Evolutionary conservation across 2,888 invertebrate genomes (phyloP).

Genomic region (Caradrina kadenii): DNA sequence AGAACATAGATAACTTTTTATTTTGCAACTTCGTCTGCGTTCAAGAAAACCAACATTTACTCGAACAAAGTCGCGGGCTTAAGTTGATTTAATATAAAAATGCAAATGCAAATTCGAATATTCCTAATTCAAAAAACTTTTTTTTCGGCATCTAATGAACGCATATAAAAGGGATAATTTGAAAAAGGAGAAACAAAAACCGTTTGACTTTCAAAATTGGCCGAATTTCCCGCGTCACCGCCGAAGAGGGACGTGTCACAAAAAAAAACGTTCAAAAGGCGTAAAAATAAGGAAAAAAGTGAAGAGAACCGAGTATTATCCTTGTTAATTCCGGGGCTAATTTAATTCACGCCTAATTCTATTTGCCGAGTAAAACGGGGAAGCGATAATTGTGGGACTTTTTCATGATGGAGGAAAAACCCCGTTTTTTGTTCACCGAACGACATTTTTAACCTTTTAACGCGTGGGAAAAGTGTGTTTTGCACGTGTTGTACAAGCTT

Average conservation of each 20-base stretch:
- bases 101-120: background rate
- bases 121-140: background rate
- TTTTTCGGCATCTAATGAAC: conserved; percentile 9
- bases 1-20: too few species aligned
- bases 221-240: conserved; percentile 62
- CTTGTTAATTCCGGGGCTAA: conserved; percentile 89
- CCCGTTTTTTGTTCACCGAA: conserved; percentile 74
- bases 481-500: conserved; percentile 57
- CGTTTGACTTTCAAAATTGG: conserved; percentile 72
- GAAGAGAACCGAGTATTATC: conserved; percentile 86
- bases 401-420: conserved; percentile 81
- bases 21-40: too few species aligned
- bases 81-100: background rate
- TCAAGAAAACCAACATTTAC: too few species aligned
- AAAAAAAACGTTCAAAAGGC: conserved; percentile 81
- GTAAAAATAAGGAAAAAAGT: conserved; percentile 84
- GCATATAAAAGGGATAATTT: conserved; percentile 13
- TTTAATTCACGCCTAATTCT: conserved; percentile 90
- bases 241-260: conserved; percentile 69
- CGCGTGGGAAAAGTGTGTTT: conserved; percentile 78
- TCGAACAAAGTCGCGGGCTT: too few species aligned
- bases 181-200: conserved; percentile 42
- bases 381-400: conserved; percentile 88
- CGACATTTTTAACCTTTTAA: conserved; percentile 73
- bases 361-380: conserved; percentile 88